A percentile compares a stretch with the other conserved stretches of the same genome.
Evolutionary conservation across 2,113 vertebrate genomes (phyloP).

Genomic region (Thymallus thymallus): DNA sequence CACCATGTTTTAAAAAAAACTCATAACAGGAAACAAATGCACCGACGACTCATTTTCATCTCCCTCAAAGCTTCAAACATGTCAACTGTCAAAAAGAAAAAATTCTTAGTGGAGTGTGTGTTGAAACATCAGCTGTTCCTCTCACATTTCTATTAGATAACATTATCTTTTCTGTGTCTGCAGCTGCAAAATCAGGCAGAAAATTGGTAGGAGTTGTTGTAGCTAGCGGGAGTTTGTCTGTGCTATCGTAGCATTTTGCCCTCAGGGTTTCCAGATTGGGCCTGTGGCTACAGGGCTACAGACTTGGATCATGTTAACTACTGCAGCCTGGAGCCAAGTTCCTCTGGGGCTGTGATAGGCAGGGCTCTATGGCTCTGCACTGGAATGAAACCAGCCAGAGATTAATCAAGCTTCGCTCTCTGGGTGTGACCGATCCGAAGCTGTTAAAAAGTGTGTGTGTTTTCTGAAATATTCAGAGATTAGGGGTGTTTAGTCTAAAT

Average conservation of each 20-base stretch:
- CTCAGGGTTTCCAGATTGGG: slow-evolving; percentile 1
- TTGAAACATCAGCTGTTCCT: background rate
- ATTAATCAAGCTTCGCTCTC: slow-evolving; percentile 34
- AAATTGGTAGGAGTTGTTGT: too few species aligned
- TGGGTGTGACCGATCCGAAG: slow-evolving; percentile 32
- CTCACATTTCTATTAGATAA: slow-evolving; percentile 25
- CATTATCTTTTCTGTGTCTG: slow-evolving; percentile 46
- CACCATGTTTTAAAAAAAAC: background rate
- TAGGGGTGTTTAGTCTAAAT: background rate
- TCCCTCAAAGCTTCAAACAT: background rate
- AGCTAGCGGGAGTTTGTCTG: too few species aligned
- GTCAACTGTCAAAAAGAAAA: background rate
- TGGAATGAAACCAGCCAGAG: slow-evolving; percentile 62
- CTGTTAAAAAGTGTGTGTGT: slow-evolving; percentile 18
- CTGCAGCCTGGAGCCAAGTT: too few species aligned
- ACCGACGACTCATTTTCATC: background rate
- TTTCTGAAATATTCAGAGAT: background rate
- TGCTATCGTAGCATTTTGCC: slow-evolving; percentile 3
- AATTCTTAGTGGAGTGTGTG: slow-evolving; percentile 11
- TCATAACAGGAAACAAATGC: slow-evolving; percentile 11
- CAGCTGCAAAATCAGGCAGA: background rate
- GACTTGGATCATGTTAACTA: too few species aligned
- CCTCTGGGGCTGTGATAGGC: background rate
- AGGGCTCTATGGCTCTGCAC: slow-evolving; percentile 21
- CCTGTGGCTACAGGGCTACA: too few species aligned